Evolutionary conservation across 2,113 vertebrate genomes (phyloP).

Genomic region (Megaleporinus macrocephalus): DNA sequence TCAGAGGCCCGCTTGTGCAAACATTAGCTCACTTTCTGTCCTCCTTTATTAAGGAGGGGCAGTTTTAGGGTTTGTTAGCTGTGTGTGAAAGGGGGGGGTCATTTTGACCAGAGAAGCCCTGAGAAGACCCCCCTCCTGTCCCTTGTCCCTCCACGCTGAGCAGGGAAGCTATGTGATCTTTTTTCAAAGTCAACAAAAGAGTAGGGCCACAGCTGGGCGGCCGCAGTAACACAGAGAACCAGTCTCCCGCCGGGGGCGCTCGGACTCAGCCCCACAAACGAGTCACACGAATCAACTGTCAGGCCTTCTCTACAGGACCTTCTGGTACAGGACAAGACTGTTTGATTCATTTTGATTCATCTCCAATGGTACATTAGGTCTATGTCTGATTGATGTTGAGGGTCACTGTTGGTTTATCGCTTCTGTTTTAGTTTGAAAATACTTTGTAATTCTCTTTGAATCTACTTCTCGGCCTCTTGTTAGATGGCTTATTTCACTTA

Average conservation of each 20-base stretch:
- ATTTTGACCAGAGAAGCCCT: conserved; percentile 68
- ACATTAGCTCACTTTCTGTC: conserved; percentile 28
- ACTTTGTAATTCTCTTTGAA: too few relatives aligned
- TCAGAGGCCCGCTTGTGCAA: conserved; percentile 9
- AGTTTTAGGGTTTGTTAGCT: conserved; percentile 23
- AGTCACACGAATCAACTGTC: conserved; percentile 41
- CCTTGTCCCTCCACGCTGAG: conserved; percentile 48
- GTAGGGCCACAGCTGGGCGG: conserved; percentile 74
- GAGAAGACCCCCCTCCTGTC: conserved; percentile 50
- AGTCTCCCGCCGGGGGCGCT: conserved; percentile 70
- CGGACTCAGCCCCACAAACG: conserved; percentile 48
- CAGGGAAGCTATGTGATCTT: conserved; percentile 78
- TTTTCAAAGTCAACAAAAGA: conserved; percentile 77
- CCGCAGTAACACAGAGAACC: conserved; percentile 72
- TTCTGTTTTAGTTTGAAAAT: too few relatives aligned
- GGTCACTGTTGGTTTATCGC: too few relatives aligned
- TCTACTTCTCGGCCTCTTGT: too few relatives aligned
- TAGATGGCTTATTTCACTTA: too few relatives aligned
- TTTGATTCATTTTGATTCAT: conserved; percentile 28
- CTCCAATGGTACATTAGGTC: not conserved
- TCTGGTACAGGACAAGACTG: conserved; percentile 19
- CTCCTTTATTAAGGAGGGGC: conserved; percentile 29
- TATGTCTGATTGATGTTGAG: not conserved
- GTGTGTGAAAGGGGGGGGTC: conserved; percentile 41
- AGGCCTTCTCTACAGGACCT: not conserved